These are phyloP conservation scores for Nematolebias whitei DNA, from an alignment of 2,113 vertebrate genomes.

Conservation along the genomic window DNA sequence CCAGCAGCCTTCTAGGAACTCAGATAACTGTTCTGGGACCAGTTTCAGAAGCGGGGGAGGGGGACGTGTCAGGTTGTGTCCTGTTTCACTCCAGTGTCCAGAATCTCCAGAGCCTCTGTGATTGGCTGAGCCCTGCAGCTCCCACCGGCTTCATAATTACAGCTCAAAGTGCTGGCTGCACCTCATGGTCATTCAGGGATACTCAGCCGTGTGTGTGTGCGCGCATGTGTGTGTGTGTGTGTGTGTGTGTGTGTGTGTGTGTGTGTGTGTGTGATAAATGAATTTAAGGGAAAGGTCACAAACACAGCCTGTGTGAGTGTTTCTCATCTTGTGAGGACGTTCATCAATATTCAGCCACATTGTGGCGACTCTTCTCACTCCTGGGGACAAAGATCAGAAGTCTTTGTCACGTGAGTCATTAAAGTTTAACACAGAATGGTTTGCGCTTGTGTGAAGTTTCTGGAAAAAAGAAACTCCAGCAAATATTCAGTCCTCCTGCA, in stretches of 20 bases:
- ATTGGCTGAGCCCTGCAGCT: slow-evolving; percentile 44
- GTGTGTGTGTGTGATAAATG: slow-evolving; percentile 7
- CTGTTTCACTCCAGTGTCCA: slow-evolving; percentile 8
- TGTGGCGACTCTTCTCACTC: neutral
- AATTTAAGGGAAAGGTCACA: slow-evolving; percentile 21
- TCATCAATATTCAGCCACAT: neutral
- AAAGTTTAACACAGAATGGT: slow-evolving; percentile 1
- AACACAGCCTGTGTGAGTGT: neutral
- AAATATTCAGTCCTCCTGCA: neutral
- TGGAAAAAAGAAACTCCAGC: neutral
- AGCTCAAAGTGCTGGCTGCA: slow-evolving; percentile 19
- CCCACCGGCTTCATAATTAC: slow-evolving; percentile 34
- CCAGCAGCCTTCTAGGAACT: slow-evolving; percentile 25
- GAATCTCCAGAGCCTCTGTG: neutral
- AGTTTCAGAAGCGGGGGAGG: neutral
- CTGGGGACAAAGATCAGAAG: slow-evolving; percentile 18
- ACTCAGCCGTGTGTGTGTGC: neutral
- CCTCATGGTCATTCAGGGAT: slow-evolving; percentile 39
- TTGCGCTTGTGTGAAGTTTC: slow-evolving; percentile 1
- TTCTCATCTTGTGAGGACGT: slow-evolving; percentile 1
- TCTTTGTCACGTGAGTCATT: slow-evolving; percentile 5
- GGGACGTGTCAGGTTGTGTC: neutral
- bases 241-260: slow-evolving; percentile 2
- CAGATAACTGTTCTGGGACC: slow-evolving; percentile 1
- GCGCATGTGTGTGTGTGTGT: slow-evolving; percentile 4